Evolutionary conservation across 2,113 vertebrate genomes (phyloP).

Genomic region (Pithys albifrons): DNA sequence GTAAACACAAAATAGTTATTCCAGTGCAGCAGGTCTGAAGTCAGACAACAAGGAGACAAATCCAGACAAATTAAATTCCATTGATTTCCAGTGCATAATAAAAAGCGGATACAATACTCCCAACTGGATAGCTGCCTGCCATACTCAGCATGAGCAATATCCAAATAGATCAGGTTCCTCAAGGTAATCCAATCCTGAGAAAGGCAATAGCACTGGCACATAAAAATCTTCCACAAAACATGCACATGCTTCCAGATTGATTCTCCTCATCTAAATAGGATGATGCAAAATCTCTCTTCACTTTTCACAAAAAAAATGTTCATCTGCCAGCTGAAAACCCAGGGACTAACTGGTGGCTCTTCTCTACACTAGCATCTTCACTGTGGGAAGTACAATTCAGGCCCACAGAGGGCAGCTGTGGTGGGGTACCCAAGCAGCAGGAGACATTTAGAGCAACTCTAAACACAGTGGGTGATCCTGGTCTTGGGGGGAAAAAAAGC

Average conservation of each 20-base stretch:
- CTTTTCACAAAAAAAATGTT: not conserved
- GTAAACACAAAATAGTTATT: not conserved
- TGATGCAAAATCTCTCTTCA: not conserved
- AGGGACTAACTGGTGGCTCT: not conserved
- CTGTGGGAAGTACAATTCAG: not conserved
- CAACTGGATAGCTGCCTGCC: not conserved
- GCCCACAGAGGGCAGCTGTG: not conserved
- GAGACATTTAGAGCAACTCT: not conserved
- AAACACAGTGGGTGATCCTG: not conserved
- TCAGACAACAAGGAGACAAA: not conserved
- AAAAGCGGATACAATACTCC: not conserved
- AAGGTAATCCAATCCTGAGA: not conserved
- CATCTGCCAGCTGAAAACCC: not conserved
- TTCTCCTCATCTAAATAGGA: not conserved
- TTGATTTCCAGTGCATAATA: not conserved
- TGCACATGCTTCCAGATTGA: not conserved
- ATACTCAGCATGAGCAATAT: not conserved
- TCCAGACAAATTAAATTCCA: not conserved
- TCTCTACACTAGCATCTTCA: not conserved
- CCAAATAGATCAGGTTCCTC: not conserved
- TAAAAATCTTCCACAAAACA: not conserved
- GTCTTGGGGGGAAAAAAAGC: not conserved
- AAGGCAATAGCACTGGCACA: not conserved
- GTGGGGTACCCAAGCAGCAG: accelerated
- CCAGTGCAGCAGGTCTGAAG: not conserved